These are phyloP conservation scores for Deilephila porcellus DNA, from an alignment of 2,888 invertebrate species.

Conservation along the genomic window DNA sequence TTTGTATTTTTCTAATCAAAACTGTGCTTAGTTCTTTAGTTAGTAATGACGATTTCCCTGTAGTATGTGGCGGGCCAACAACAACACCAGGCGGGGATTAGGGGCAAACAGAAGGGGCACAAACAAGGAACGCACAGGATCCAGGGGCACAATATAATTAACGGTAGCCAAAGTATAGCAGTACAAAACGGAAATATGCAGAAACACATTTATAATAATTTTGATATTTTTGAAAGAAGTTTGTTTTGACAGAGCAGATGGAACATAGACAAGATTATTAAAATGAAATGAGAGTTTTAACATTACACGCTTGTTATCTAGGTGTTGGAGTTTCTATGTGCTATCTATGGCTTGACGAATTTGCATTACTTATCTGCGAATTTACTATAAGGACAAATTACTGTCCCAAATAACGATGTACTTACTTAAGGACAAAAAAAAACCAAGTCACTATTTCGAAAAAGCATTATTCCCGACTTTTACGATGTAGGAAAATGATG, in stretches of 20 bases:
- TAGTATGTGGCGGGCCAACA: neutral
- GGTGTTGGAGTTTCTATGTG: too few species aligned
- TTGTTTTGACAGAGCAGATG: constrained; percentile 12
- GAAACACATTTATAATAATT: constrained; percentile 26
- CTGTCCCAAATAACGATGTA: too few species aligned
- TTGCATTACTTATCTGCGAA: too few species aligned
- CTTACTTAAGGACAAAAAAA: too few species aligned
- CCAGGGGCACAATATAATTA: constrained; percentile 29
- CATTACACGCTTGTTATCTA: too few species aligned
- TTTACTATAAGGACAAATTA: too few species aligned
- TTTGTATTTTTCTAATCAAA: neutral
- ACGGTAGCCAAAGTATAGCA: neutral
- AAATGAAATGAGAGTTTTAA: neutral
- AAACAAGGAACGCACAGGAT: constrained; percentile 22
- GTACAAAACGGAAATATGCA: constrained; percentile 5
- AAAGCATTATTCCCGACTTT: too few species aligned
- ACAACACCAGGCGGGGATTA: constrained; percentile 11
- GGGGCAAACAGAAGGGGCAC: neutral
- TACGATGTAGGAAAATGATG: too few species aligned
- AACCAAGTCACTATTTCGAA: too few species aligned
- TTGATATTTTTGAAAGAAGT: constrained; percentile 1
- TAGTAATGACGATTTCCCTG: neutral
- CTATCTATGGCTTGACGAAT: too few species aligned
- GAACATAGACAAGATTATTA: neutral
- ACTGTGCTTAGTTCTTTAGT: neutral